A percentile compares a stretch with the other conserved stretches of the same genome.
These are phyloP conservation scores for Chionomys nivalis DNA, from an alignment of 2,113 vertebrate species.

Conservation along the genomic window DNA sequence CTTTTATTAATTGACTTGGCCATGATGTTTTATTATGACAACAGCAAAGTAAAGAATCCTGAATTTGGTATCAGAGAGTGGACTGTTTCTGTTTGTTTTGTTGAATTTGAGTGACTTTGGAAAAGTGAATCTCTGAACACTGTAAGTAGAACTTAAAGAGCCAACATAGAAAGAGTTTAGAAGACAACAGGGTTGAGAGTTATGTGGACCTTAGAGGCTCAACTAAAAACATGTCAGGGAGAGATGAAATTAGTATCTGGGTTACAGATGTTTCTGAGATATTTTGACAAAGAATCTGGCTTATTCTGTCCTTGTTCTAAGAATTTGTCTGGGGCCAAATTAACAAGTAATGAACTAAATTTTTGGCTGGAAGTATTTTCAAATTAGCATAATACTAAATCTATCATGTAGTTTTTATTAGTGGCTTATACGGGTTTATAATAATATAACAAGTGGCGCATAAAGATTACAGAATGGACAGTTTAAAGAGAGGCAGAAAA, in stretches of 20 bases:
- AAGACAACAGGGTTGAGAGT: too few relatives aligned
- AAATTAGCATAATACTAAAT: background rate
- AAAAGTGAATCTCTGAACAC: background rate
- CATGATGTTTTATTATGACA: background rate
- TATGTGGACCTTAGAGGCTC: background rate
- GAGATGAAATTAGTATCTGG: background rate
- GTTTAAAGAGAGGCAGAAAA: background rate
- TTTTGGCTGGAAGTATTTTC: background rate
- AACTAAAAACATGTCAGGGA: background rate
- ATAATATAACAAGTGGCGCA: background rate
- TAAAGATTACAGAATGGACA: background rate
- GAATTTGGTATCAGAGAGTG: background rate
- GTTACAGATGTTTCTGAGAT: background rate
- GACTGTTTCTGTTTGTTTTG: background rate
- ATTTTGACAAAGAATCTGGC: background rate
- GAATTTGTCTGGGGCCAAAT: background rate
- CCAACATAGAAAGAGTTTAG: too few relatives aligned
- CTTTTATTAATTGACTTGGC: background rate
- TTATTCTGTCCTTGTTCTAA: background rate
- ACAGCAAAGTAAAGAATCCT: background rate
- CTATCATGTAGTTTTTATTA: background rate
- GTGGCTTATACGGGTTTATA: too few relatives aligned
- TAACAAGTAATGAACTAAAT: background rate
- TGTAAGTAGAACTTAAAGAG: background rate
- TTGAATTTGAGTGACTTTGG: background rate